Base-by-base conservation (phyloP, 2,888 invertebrate species). In the Pammene aurita region DNA sequence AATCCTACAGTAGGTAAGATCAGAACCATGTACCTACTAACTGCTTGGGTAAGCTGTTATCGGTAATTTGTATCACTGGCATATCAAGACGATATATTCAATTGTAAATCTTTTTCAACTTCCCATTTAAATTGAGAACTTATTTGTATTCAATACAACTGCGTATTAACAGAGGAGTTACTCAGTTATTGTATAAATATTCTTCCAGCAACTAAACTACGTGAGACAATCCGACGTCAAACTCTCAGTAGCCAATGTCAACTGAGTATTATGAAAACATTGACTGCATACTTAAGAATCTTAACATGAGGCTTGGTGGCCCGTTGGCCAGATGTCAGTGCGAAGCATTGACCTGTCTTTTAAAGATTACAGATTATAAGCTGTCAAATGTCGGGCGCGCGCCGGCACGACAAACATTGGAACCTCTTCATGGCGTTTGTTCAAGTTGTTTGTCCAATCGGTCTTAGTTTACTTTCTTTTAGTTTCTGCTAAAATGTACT, bases 391-490 rank as follows among this genome's bases (percentile, higher is more conserved):
- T 65, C 64, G 55, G 54, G 54, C 54, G 54, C 54, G 44, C 60
- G 61, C 54, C 55, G 11, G 48, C 60, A 38, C 52, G 65, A 56
- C 69, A 65, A 66, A 54, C 64, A 64, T 70, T 64, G 58, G 50
- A 48, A 55, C 64, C 71, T 61, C 67, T 57, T 52, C 68, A 58
- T 38, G 52, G 35, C 57, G 50, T 58, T 52, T 64, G 18, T 52
- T 71, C 71, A 70, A 68, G 71, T 72, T 84, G 80, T 83, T 81
- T 82, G 77, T 76, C 75, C 79, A 75, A 78, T 75, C 67, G 71
- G 64, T 35, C 69, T 71, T 71, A 76, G 81, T 79, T 80, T 82
- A 72, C 77, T 78, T 81, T 83, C 77, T 80, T 81, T 76, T 73
- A 76, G 71, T 58, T 74, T 68, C 75, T 78, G 78, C 77, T 77